phyloP scores from a whole-genome alignment of 1,140 invertebrate genomes.

The Macrotrachela quadricornifera region DNA sequence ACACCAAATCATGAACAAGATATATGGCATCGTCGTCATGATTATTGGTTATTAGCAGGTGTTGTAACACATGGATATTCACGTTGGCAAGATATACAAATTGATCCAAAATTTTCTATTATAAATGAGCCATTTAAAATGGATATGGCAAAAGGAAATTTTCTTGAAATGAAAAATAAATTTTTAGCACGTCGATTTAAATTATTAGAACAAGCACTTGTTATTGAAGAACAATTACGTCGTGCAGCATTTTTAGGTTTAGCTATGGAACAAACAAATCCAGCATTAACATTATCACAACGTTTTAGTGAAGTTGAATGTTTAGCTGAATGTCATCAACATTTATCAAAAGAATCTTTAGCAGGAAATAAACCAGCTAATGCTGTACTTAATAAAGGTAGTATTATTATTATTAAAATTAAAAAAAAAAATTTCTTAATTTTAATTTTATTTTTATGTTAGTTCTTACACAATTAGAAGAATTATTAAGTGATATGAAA shows the following conservation, averaged over 20 bases:
- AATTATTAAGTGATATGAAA: conserved; percentile 95
- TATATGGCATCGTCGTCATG: conserved; percentile 47
- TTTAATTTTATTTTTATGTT: too few relatives aligned
- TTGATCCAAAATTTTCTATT: conserved; percentile 55
- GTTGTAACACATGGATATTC: conserved; percentile 51
- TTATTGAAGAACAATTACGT: conserved; percentile 91
- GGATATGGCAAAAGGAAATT: conserved; percentile 48
- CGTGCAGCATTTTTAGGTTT: conserved; percentile 50
- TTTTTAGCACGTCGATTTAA: conserved; percentile 93
- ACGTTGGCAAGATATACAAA: conserved; percentile 9
- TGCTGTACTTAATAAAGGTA: conserved; percentile 70
- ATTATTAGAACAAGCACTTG: conserved; percentile 83
- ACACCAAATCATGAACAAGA: conserved; percentile 58
- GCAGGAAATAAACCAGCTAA: conserved; percentile 95
- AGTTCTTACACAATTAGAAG: conserved; percentile 90
- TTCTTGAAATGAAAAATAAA: conserved; percentile 56
- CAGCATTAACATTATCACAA: conserved; percentile 4
- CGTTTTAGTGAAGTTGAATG: conserved; percentile 65
- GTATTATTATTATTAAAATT: too few relatives aligned
- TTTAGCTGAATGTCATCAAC: conserved; percentile 72
- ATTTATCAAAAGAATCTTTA: conserved; percentile 81
- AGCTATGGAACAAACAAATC: background rate
- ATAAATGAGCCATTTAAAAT: conserved; percentile 99
- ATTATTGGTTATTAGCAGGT: conserved; percentile 94
- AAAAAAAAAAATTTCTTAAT: too few relatives aligned